Evolutionary conservation across 1,140 invertebrate species (phyloP), one percentile per base, ranked within the genome.

Genomic region (Cydia strobilella): DNA sequence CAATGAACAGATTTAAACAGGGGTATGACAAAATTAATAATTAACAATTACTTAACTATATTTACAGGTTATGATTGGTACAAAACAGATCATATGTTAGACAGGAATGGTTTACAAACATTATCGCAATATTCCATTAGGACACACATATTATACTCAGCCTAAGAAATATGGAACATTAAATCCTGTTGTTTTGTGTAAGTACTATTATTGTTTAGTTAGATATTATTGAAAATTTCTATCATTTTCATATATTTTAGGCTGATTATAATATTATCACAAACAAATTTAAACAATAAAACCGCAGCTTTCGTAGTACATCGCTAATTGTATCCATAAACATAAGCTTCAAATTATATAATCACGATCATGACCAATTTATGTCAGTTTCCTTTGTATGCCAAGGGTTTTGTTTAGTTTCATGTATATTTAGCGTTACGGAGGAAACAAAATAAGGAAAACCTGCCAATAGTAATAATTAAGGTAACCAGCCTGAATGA

Each of bases 31-130:
- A 18, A 59, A 23, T 23, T 18, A 59, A 23, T 23, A 18, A 25
- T 62, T 23, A 62, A 62, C 59, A 62, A 51, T 51, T 2, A 51
- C 48, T 51, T 63, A 63, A 63, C 10, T 63, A 63, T 63, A 63
- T 63, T 63, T 63, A 63, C 59, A 63, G 59, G 15, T 63, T 51
- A 69, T 35, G n/a, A 20, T 69, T 69, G 4, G 18, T 31, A 69
- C 65, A 10, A n/a, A 69, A 69, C 65, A 69, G 31, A 39, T 69
- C 65, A 39, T 69, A 13, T 2, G 23, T 25, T 3, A 69, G 15
- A 69, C 31, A 35, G 65, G 65, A 69, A 69, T 69, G 65, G 65
- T 69, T 66, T 20, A 39, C 65, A 69, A 35, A 69, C 65, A 69
- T 18, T 39, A 69, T 69, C 65, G 42, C 65, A 69, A 59, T n/a